Base-by-base conservation (phyloP, 2,113 vertebrate genomes). In the Enhydra lutris region DNA sequence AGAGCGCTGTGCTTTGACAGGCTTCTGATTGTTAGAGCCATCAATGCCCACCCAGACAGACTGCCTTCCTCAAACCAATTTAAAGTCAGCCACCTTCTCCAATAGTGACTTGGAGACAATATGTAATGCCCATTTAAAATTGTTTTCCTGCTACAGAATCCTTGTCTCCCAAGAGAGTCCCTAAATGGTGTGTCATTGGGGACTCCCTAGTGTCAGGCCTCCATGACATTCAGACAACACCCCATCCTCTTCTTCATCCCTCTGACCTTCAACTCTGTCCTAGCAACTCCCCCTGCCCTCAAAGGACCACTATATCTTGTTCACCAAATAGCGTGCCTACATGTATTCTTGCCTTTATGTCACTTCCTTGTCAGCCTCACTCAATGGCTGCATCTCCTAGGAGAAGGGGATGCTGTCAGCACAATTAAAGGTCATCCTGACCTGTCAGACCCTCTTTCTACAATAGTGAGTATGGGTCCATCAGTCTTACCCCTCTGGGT, bases 391-490 rank as follows among this genome's bases (percentile, higher is more conserved):
- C 67, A 26, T 39, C 15, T 36, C 55, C 76, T 34, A 15, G 24
- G n/a, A 83, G 57, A 78, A 0, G 4, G 31, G 24, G 26, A 8
- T 79, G 57, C 20, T 39, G 14, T 31, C 29, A 36, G 2, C 36
- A 29, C 15, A 36, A 4, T 42, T 29, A 45, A 74, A 55, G 21
- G 20, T 57, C 24, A 26, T 26, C 34, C 50, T 55, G 36, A 52
- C 61, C 26, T 31, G 7, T 12, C 45, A 24, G 76, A 12, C 2
- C 23, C 8, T 65, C 21, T 61, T 52, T 55, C 14, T 24, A 12
- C 1, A 17, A 17, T 1, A 8, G 23, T n/a, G 42, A 80, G 1
- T 17, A 2, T 4, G 57, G 1, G 23, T 29, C 15, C 29, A 45
- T 69, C 31, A 78, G 31, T 6, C 42, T 86, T 59, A 50, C 3